These are phyloP conservation scores for Odontothrips loti DNA, from an alignment of 2,888 invertebrate species.

Conservation along the genomic window DNA sequence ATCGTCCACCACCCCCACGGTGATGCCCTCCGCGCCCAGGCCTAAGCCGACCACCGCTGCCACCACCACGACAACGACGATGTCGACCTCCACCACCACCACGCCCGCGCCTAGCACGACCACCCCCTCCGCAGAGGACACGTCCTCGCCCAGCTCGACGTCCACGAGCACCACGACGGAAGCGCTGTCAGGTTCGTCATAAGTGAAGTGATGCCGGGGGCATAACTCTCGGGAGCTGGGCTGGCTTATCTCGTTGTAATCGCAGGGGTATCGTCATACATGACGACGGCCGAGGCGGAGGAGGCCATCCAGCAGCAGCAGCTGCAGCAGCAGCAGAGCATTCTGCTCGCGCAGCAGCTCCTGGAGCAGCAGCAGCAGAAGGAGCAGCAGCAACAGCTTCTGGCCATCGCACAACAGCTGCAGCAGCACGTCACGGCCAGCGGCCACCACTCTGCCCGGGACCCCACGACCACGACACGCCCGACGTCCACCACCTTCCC, in stretches of 20 bases:
- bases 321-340: constrained; percentile 27
- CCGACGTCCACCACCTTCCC: neutral
- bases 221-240: neutral
- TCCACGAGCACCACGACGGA: constrained; percentile 6
- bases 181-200: neutral
- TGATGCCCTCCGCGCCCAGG: neutral
- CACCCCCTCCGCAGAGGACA: neutral
- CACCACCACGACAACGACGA: neutral
- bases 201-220: neutral
- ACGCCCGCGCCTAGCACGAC: neutral
- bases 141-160: neutral
- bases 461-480: neutral
- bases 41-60: neutral
- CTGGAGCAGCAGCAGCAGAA: constrained; percentile 17
- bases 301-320: neutral
- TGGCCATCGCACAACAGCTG: neutral
- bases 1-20: neutral
- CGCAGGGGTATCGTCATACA: neutral
- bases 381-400: constrained; percentile 13
- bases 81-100: neutral
- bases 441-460: neutral
- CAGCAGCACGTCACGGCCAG: constrained; percentile 15
- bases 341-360: constrained; percentile 13
- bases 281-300: constrained; percentile 6
- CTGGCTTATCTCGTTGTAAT: neutral